These are phyloP conservation scores for Cheirogaleus major DNA, from an alignment of 2,797 vertebrate genomes.

Conservation along the genomic window DNA sequence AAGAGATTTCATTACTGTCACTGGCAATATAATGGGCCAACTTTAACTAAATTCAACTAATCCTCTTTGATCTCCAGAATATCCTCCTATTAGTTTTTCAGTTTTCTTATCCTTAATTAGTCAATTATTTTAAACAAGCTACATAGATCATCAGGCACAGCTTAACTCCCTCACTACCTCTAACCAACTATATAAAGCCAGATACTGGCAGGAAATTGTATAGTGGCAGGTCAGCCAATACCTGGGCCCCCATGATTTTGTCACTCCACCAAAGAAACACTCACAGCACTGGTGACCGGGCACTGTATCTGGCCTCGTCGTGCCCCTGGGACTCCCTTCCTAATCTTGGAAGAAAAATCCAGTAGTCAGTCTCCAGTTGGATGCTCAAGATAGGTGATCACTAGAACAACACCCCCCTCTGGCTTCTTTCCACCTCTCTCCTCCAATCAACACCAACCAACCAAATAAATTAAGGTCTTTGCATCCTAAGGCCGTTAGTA, in stretches of 20 bases:
- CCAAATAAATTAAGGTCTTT: not conserved
- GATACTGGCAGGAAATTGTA: not conserved
- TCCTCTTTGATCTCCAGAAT: not conserved
- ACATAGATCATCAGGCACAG: not conserved
- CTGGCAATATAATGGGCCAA: not conserved
- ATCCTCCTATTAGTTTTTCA: not conserved
- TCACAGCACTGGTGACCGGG: not conserved
- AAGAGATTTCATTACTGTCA: not conserved
- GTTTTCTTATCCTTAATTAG: conserved; percentile 1
- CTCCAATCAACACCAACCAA: not conserved
- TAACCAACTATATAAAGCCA: not conserved
- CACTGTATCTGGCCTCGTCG: not conserved
- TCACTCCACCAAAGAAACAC: not conserved
- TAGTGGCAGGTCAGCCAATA: not conserved
- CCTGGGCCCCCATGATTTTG: not conserved
- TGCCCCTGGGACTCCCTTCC: not conserved
- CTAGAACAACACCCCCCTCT: not conserved
- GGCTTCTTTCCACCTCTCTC: not conserved
- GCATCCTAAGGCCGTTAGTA: not conserved
- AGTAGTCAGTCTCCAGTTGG: not conserved
- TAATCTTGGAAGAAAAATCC: not conserved
- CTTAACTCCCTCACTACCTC: not conserved
- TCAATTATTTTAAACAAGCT: conserved; percentile 12
- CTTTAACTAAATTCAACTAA: not conserved
- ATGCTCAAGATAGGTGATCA: not conserved